A percentile compares a stretch with the other conserved stretches of the same genome.
phyloP scores from a whole-genome alignment of 92 coral and sea anemone species.

The Paragorgia papillata region DNA sequence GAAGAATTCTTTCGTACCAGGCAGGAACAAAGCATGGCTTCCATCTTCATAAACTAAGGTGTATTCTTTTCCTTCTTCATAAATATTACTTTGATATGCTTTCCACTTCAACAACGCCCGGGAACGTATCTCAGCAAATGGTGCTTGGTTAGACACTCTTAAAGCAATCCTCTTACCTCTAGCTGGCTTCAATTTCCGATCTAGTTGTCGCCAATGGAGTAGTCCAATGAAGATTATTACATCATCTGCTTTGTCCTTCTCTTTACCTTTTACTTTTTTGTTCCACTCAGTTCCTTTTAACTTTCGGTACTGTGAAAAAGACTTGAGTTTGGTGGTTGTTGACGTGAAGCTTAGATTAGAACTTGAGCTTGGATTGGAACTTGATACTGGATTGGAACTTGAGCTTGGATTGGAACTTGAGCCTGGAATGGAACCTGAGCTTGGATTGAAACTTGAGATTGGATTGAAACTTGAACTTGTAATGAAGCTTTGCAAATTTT shows the following conservation, averaged over 20 bases:
- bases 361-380: no score
- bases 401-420: no score
- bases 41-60: slow-evolving; percentile 59
- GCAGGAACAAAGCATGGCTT: slow-evolving; percentile 60
- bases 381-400: no score
- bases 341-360: no score
- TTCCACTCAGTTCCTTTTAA: slow-evolving; percentile 63
- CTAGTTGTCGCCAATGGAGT: slow-evolving; percentile 49
- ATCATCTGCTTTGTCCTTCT: slow-evolving; percentile 62
- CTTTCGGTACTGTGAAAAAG: slow-evolving; percentile 32
- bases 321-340: no score
- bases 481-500: no score
- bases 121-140: no score
- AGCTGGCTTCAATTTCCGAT: slow-evolving; percentile 48
- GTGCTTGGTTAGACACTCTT: slow-evolving; percentile 60
- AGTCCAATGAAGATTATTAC: slow-evolving; percentile 58
- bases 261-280: slow-evolving; percentile 26
- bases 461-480: no score
- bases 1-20: slow-evolving; percentile 67
- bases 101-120: slow-evolving; percentile 46
- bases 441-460: no score
- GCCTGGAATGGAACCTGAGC: no score
- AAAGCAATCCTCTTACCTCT: slow-evolving; percentile 61
- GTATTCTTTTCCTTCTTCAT: slow-evolving; percentile 52
- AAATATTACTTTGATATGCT: slow-evolving; percentile 59